phyloP scores from a whole-genome alignment of 2,113 vertebrate genomes.

The Callocephalon fimbriatum region DNA sequence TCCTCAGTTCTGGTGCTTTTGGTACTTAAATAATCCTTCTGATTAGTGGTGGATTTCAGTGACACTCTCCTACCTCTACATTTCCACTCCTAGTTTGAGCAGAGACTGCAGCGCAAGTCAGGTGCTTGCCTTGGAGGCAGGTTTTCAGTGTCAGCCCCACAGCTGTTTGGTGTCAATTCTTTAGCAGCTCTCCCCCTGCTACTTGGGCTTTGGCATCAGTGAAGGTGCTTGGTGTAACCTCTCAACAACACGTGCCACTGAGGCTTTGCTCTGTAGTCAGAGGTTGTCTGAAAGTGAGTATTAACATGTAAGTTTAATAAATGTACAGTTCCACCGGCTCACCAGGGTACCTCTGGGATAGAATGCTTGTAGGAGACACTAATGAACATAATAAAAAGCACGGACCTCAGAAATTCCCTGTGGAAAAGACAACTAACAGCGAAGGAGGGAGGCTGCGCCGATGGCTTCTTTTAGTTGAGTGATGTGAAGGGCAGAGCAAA shows the following conservation, averaged over 20 bases:
- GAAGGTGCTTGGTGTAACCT: neutral
- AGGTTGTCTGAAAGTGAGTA: neutral
- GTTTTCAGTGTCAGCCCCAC: neutral
- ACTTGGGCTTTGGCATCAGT: neutral
- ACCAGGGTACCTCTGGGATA: neutral
- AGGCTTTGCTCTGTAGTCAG: neutral
- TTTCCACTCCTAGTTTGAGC: neutral
- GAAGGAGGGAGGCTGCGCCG: neutral
- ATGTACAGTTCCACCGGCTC: neutral
- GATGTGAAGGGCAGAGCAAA: neutral
- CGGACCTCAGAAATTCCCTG: neutral
- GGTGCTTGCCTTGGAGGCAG: neutral
- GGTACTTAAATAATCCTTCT: neutral
- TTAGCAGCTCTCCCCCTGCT: neutral
- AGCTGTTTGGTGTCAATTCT: neutral
- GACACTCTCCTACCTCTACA: rapidly evolving
- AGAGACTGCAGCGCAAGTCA: neutral
- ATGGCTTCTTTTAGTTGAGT: neutral
- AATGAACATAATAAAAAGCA: neutral
- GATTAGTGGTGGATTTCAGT: neutral
- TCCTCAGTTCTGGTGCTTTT: neutral
- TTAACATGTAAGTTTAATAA: neutral
- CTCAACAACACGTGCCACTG: rapidly evolving
- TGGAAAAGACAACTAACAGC: neutral
- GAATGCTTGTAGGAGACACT: neutral